phyloP scores from a whole-genome alignment of 2,888 invertebrate genomes.

The Chromoteleia sp. region DNA sequence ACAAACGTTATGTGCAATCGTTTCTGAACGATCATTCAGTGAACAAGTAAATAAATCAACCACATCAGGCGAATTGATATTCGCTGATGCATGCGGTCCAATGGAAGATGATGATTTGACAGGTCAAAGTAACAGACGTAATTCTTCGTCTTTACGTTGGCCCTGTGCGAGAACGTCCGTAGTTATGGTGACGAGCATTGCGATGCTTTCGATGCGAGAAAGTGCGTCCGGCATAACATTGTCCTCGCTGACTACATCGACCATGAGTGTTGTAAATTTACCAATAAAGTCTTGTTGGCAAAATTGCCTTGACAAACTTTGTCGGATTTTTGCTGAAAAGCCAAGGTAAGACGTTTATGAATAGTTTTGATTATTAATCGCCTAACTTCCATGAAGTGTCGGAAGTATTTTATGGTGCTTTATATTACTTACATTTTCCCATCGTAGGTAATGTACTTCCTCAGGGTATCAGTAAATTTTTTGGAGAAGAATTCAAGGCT shows the following conservation, averaged over 20 bases:
- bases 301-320: constrained; percentile 6
- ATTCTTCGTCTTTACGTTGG: background rate
- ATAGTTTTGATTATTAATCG: background rate
- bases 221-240: background rate
- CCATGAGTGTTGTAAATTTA: background rate
- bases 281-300: constrained; percentile 6
- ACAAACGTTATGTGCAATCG: constrained; percentile 11
- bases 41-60: too few relatives aligned
- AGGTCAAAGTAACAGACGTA: too few relatives aligned
- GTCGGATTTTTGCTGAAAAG: constrained; percentile 8
- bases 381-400: constrained; percentile 40
- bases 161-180: background rate
- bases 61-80: too few relatives aligned
- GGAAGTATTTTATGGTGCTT: too few relatives aligned
- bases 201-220: constrained; percentile 1
- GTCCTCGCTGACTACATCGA: background rate
- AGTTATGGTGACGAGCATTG: background rate
- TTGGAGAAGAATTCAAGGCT: too few relatives aligned
- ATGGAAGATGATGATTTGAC: constrained; percentile 9
- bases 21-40: constrained; percentile 14
- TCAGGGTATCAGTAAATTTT: too few relatives aligned
- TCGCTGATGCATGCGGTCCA: constrained; percentile 16
- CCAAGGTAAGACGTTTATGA: constrained; percentile 4
- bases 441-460: too few relatives aligned
- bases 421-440: too few relatives aligned